A percentile compares a stretch with the other conserved stretches of the same genome.
phyloP scores from a whole-genome alignment of 2,113 vertebrate genomes.

The Hydropotes inermis region DNA sequence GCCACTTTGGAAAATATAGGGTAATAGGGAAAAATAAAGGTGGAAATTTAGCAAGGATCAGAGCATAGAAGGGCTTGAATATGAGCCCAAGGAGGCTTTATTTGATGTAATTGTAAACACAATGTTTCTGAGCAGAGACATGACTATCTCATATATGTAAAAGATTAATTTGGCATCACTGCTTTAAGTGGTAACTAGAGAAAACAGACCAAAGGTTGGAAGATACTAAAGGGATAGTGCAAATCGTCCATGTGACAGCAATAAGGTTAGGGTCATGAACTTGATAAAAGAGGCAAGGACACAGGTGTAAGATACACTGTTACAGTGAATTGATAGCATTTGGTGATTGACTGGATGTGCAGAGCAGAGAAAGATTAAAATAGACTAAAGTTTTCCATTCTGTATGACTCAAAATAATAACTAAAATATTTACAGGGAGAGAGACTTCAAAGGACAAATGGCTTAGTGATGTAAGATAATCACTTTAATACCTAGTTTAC shows the following conservation, averaged over 20 bases:
- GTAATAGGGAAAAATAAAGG: not conserved
- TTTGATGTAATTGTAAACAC: not conserved
- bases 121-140: not conserved
- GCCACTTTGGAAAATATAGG: not conserved
- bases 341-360: not conserved
- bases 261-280: accelerated
- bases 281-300: not conserved
- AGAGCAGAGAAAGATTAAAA: not conserved
- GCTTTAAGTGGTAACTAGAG: not conserved
- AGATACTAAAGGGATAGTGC: not conserved
- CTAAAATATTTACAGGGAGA: not conserved
- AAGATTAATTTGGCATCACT: not conserved
- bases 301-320: accelerated
- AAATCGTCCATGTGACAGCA: not conserved
- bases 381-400: not conserved
- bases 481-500: not conserved
- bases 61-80: not conserved
- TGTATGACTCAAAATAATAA: not conserved
- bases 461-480: not conserved
- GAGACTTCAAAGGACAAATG: not conserved
- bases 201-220: not conserved
- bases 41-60: not conserved
- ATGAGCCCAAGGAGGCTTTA: not conserved
- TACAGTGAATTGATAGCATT: not conserved
- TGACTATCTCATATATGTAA: not conserved